phyloP scores from a whole-genome alignment of 1,140 invertebrate genomes.

The Orussus abietinus region DNA sequence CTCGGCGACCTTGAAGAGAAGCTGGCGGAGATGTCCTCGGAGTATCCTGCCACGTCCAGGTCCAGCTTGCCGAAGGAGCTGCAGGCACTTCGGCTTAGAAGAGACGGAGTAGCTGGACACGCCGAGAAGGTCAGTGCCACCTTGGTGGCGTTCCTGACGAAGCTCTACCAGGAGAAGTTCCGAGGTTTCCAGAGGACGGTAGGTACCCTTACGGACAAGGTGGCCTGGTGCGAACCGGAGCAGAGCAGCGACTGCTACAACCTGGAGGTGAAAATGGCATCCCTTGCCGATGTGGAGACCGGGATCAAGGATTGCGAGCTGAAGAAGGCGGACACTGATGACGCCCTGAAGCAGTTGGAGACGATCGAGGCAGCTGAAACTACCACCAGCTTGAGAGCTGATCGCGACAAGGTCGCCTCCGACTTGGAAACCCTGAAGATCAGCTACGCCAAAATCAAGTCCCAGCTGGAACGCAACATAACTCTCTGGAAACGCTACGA shows the following conservation, averaged over 20 bases:
- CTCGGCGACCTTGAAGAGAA: slow-evolving; percentile 61
- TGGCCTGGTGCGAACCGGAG: slow-evolving; percentile 88
- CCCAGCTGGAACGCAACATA: slow-evolving; percentile 68
- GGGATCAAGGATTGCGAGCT: slow-evolving; percentile 67
- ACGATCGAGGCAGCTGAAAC: slow-evolving; percentile 66
- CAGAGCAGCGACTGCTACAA: slow-evolving; percentile 84
- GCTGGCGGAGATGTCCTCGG: slow-evolving; percentile 57
- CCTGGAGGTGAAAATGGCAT: slow-evolving; percentile 84
- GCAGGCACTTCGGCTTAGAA: slow-evolving; percentile 71
- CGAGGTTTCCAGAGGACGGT: slow-evolving; percentile 76
- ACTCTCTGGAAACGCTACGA: slow-evolving; percentile 80
- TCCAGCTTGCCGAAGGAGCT: slow-evolving; percentile 76
- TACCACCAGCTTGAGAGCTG: slow-evolving; percentile 59
- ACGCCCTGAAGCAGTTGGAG: slow-evolving; percentile 63
- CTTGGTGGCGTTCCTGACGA: slow-evolving; percentile 77
- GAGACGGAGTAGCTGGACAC: slow-evolving; percentile 68
- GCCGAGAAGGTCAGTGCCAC: slow-evolving; percentile 78
- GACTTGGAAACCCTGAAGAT: slow-evolving; percentile 68
- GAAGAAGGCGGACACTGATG: slow-evolving; percentile 64
- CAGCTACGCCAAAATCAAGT: slow-evolving; percentile 66
- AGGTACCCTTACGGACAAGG: slow-evolving; percentile 77
- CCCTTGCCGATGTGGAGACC: slow-evolving; percentile 72
- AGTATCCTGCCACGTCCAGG: slow-evolving; percentile 76
- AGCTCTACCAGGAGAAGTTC: slow-evolving; percentile 83
- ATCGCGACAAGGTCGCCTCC: slow-evolving; percentile 61